Evolutionary conservation across 2,113 vertebrate genomes (phyloP).

Genomic region (Eurystomus gularis): DNA sequence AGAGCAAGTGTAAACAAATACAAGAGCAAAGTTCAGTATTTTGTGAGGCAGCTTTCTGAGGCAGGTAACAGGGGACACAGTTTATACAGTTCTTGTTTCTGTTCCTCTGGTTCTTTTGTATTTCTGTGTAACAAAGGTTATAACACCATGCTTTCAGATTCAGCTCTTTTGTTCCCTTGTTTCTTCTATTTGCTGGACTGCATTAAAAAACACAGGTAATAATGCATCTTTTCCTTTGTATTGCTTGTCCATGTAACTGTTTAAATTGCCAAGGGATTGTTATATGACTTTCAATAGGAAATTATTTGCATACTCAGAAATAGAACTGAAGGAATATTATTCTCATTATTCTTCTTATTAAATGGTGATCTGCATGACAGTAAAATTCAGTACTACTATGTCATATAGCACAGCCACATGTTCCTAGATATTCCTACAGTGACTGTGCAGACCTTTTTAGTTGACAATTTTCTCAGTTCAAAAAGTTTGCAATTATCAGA

Average conservation of each 20-base stretch:
- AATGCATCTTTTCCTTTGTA: neutral
- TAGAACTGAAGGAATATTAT: neutral
- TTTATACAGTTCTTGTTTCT: neutral
- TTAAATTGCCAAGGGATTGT: neutral
- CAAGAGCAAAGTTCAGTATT: neutral
- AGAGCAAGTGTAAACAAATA: neutral
- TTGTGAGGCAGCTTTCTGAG: neutral
- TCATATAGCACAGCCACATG: neutral
- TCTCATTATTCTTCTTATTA: neutral
- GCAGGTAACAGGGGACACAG: neutral
- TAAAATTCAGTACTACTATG: neutral
- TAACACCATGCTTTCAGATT: neutral
- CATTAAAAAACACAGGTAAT: neutral
- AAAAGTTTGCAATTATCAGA: constrained; percentile 47
- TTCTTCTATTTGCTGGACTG: neutral
- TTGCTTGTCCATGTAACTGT: neutral
- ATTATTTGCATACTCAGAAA: neutral
- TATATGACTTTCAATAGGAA: neutral
- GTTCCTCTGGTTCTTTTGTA: neutral
- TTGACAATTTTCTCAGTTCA: constrained; percentile 20
- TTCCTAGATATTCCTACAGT: neutral
- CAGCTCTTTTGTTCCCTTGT: neutral
- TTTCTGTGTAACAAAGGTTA: neutral
- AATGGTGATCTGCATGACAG: neutral
- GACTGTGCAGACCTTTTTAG: neutral